Evolutionary conservation across 1,140 invertebrate genomes (phyloP).

Genomic region (Drosophila bifasciata): DNA sequence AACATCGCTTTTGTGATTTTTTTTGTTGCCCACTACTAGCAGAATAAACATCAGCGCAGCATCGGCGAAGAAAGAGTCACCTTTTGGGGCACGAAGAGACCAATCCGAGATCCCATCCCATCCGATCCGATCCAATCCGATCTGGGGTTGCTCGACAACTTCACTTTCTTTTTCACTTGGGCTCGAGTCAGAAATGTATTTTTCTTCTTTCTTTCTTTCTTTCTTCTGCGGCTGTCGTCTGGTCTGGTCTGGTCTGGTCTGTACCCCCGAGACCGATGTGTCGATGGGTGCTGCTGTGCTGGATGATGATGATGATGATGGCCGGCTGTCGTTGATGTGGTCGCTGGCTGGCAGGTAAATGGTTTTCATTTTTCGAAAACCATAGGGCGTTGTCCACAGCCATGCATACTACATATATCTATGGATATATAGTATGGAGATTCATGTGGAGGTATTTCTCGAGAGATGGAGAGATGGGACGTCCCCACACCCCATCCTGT

Average conservation of each 20-base stretch:
- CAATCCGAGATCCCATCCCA: too few relatives aligned
- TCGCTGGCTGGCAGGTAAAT: constrained; percentile 16
- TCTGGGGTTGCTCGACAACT: constrained; percentile 24
- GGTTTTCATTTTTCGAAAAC: constrained; percentile 21
- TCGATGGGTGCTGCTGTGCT: constrained; percentile 22
- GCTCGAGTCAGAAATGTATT: constrained; percentile 18
- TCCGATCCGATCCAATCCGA: too few relatives aligned
- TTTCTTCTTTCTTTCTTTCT: constrained; percentile 15
- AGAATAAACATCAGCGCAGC: constrained; percentile 24
- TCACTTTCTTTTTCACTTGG: constrained; percentile 71
- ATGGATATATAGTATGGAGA: neutral
- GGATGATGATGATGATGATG: constrained; percentile 22
- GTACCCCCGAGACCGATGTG: too few relatives aligned
- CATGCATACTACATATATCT: too few relatives aligned
- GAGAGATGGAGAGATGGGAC: neutral
- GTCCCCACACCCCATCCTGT: constrained; percentile 13
- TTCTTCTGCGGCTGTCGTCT: neutral
- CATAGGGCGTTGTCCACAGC: neutral
- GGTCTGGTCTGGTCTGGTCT: too few relatives aligned
- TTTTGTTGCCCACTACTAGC: constrained; percentile 28
- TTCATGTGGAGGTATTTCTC: neutral
- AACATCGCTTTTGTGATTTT: constrained; percentile 20
- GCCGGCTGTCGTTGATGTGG: constrained; percentile 1
- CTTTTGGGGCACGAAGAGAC: too few relatives aligned
- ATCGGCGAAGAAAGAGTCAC: constrained; percentile 5